Evolutionary conservation across 2,888 invertebrate species (phyloP).

Genomic region (Microctonus hyperodae): DNA sequence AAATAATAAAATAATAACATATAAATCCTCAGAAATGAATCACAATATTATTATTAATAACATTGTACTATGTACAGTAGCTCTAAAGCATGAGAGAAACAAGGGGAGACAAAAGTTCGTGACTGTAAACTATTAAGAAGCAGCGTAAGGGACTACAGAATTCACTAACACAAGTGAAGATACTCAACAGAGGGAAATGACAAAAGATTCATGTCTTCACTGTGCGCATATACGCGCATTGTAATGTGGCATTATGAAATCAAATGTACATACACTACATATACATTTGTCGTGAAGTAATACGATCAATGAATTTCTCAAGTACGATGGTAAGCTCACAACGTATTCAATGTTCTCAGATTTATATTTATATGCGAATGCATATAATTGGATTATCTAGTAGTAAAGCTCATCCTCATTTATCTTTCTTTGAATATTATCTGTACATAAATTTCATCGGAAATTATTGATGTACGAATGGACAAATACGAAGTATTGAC

Average conservation of each 20-base stretch:
- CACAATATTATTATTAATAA: too few relatives aligned
- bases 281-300: neutral
- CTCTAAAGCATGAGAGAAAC: too few relatives aligned
- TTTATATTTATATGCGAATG: neutral
- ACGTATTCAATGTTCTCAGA: neutral
- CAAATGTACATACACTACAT: neutral
- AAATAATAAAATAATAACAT: neutral
- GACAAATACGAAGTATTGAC: neutral
- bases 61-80: too few relatives aligned
- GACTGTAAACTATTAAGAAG: conserved; percentile 28
- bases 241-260: conserved; percentile 12
- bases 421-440: too few relatives aligned
- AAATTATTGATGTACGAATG: too few relatives aligned
- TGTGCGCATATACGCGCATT: neutral
- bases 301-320: neutral
- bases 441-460: too few relatives aligned
- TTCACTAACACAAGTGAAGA: conserved; percentile 20
- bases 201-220: neutral
- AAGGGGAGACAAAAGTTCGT: too few relatives aligned
- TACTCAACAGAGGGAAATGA: conserved; percentile 12
- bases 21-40: too few relatives aligned
- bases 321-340: neutral
- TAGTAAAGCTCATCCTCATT: neutral
- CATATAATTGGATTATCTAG: neutral
- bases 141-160: conserved; percentile 27